Conservation (phyloP, 35 echinoderm and acorn worm species). For the Anneissia japonica region DNA sequence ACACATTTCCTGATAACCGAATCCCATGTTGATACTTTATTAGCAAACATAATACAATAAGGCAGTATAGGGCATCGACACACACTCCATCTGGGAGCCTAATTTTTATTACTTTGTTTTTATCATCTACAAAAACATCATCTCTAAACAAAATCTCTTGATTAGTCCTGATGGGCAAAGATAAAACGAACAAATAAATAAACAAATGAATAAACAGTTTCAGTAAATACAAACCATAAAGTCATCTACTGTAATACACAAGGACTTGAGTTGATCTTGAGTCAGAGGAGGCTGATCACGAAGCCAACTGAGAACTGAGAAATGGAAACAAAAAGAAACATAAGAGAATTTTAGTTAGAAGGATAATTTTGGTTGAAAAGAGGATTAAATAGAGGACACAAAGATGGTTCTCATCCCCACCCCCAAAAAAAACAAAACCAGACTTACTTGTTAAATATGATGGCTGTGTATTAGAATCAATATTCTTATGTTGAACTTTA, state of each 20-base stretch:
- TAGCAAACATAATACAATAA: background rate
- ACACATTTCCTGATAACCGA: too few relatives aligned
- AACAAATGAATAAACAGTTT: too few relatives aligned
- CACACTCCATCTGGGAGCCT: too few relatives aligned
- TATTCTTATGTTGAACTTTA: background rate
- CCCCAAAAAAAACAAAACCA: background rate
- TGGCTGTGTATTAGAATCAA: background rate
- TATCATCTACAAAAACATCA: too few relatives aligned
- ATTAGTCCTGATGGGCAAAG: too few relatives aligned
- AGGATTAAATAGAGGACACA: background rate
- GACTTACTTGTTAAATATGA: constrained; percentile 37
- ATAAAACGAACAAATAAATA: too few relatives aligned
- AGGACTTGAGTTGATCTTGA: constrained; percentile 58
- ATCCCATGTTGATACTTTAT: too few relatives aligned
- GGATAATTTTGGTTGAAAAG: background rate
- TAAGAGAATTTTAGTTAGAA: too few relatives aligned
- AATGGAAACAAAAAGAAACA: background rate
- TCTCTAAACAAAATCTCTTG: too few relatives aligned
- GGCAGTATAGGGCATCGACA: too few relatives aligned
- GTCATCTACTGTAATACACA: constrained; percentile 72
- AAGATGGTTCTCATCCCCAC: background rate
- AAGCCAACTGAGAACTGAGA: constrained; percentile 81
- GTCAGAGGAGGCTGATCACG: constrained; percentile 82
- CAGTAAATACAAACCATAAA: constrained; percentile 80
- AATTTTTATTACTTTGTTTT: too few relatives aligned